Percentiles rank a stretch among this genome's conserved stretches.
Conservation (phyloP, 2,888 invertebrate species). For the Tenthredo livida region DNA sequence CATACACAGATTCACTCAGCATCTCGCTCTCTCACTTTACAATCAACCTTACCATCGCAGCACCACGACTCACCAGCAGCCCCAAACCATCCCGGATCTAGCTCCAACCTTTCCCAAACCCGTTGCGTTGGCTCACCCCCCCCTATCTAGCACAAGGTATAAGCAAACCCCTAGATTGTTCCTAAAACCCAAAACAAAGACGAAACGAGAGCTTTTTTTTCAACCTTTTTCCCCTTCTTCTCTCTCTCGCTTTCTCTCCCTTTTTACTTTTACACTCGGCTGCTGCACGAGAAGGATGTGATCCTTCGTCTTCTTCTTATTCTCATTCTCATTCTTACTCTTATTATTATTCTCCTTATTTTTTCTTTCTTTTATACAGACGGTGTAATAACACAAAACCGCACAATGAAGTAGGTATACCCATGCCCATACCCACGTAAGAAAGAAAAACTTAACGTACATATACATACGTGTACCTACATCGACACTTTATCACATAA, state of each 20-base stretch:
- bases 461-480: no score
- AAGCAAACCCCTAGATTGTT: conserved; percentile 51
- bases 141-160: conserved; percentile 25
- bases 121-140: conserved; percentile 27
- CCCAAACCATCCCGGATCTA: neutral
- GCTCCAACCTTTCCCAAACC: conserved; percentile 15
- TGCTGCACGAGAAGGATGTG: neutral
- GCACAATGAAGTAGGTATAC: neutral
- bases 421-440: no score
- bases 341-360: no score
- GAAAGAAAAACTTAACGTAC: no score
- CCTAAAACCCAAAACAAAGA: conserved; percentile 49
- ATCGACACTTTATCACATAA: no score
- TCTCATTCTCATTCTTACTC: neutral
- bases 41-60: conserved; percentile 73
- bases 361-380: neutral
- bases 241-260: neutral
- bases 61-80: conserved; percentile 56
- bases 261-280: neutral
- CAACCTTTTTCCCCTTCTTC: no score
- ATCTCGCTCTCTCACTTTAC: conserved; percentile 66
- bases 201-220: conserved; percentile 29
- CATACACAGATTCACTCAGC: conserved; percentile 54
- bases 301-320: neutral
- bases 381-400: neutral